phyloP scores from a whole-genome alignment of 2,888 invertebrate species.

The Trissoscelio sp. region DNA sequence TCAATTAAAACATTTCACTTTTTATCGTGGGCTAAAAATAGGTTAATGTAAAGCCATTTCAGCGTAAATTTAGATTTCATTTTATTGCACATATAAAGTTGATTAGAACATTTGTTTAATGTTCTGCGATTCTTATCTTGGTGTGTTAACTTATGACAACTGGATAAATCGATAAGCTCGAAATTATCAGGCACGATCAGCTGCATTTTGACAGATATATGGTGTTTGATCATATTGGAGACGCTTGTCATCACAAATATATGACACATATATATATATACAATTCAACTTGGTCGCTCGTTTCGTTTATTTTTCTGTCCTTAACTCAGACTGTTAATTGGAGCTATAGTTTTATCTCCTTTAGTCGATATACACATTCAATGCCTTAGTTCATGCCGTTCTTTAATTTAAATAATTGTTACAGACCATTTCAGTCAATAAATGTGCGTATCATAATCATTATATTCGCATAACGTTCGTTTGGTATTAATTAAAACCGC shows the following conservation, averaged over 20 bases:
- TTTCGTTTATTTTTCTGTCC: slow-evolving; percentile 15
- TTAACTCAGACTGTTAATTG: slow-evolving; percentile 30
- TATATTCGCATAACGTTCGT: too few relatives aligned
- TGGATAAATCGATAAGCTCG: not conserved
- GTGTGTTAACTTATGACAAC: not conserved
- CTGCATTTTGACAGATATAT: slow-evolving; percentile 6
- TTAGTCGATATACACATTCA: slow-evolving; percentile 29
- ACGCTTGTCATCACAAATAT: slow-evolving; percentile 9
- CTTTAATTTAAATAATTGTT: slow-evolving; percentile 15
- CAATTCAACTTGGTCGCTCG: too few relatives aligned
- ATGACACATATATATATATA: slow-evolving; percentile 3
- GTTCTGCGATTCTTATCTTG: not conserved
- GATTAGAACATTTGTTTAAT: not conserved
- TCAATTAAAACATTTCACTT: too few relatives aligned
- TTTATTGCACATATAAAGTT: not conserved
- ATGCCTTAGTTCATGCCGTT: slow-evolving; percentile 14
- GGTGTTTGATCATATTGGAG: slow-evolving; percentile 1
- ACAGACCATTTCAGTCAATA: not conserved
- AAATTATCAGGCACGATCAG: not conserved
- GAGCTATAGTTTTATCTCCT: slow-evolving; percentile 34
- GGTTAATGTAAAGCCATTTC: not conserved
- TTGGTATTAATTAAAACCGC: too few relatives aligned
- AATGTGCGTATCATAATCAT: too few relatives aligned
- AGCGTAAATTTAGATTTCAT: too few relatives aligned
- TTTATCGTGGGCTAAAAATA: too few relatives aligned